These are phyloP conservation scores for Tenthredo scrophulariae DNA, from an alignment of 2,888 invertebrate species.

Conservation along the genomic window DNA sequence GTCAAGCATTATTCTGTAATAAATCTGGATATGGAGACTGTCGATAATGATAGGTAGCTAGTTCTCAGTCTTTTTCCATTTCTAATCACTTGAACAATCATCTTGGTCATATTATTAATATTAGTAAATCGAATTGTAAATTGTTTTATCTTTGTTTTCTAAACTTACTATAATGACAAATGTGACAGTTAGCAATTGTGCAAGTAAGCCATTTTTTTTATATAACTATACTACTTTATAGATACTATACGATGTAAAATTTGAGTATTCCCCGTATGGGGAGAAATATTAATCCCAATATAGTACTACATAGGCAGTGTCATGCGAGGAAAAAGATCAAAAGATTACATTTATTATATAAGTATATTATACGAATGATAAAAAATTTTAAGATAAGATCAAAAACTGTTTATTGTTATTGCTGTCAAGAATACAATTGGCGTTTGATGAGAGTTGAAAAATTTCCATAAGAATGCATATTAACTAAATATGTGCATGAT, in stretches of 20 bases:
- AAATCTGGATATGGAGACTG: background rate
- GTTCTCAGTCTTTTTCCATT: background rate
- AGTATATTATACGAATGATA: background rate
- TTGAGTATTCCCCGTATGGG: background rate
- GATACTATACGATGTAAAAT: background rate
- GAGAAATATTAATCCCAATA: background rate
- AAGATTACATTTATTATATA: background rate
- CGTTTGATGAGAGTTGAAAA: background rate
- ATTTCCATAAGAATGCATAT: background rate
- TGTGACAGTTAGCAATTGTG: background rate
- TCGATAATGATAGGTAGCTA: background rate
- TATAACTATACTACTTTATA: background rate
- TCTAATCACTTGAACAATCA: constrained; percentile 31
- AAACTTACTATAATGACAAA: background rate
- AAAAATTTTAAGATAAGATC: background rate
- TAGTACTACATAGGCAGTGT: background rate
- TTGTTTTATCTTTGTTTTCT: background rate
- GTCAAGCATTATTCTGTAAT: background rate
- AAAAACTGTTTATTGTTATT: background rate
- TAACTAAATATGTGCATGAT: background rate
- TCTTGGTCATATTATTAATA: constrained; percentile 53
- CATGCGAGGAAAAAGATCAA: background rate
- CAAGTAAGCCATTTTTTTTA: background rate
- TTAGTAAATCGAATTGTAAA: constrained; percentile 1
- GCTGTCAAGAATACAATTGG: background rate